These are phyloP conservation scores for Hirtodrosophila alboralis DNA, from an alignment of 2,888 invertebrate species.

Conservation along the genomic window DNA sequence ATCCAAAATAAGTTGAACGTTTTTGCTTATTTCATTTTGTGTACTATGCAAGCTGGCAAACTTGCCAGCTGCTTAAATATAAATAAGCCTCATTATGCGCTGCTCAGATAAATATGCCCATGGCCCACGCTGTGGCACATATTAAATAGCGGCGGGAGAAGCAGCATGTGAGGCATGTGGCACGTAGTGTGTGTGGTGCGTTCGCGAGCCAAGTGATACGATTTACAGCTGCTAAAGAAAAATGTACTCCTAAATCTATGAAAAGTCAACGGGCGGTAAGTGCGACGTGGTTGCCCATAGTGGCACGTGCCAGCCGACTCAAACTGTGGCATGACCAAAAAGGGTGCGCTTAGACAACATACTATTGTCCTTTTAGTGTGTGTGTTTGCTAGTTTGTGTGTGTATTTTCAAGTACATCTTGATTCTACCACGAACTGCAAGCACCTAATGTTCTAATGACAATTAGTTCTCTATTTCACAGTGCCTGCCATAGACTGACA, in stretches of 20 bases:
- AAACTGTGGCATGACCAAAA: constrained; percentile 12
- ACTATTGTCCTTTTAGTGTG: constrained; percentile 1
- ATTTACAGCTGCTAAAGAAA: constrained; percentile 58
- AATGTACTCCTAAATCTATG: constrained; percentile 74
- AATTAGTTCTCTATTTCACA: constrained; percentile 50
- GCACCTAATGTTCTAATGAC: constrained; percentile 40
- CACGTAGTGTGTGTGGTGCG: constrained; percentile 38
- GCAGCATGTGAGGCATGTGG: constrained; percentile 36
- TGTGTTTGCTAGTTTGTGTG: constrained; percentile 7
- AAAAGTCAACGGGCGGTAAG: constrained; percentile 62
- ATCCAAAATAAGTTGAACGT: constrained; percentile 19
- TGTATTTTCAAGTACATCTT: constrained; percentile 5
- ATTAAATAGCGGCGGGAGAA: constrained; percentile 31
- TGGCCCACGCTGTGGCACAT: constrained; percentile 39
- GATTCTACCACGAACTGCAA: constrained; percentile 2
- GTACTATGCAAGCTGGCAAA: constrained; percentile 36
- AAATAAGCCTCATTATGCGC: constrained; percentile 68
- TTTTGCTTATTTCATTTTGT: constrained; percentile 27
- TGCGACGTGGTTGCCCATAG: constrained; percentile 53
- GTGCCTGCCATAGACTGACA: constrained; percentile 36
- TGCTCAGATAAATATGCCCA: constrained; percentile 57
- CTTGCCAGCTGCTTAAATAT: constrained; percentile 60
- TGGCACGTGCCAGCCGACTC: constrained; percentile 52
- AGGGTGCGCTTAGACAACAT: constrained; percentile 20
- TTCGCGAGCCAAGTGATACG: constrained; percentile 45